phyloP scores from a whole-genome alignment of 2,797 vertebrate genomes.

The Centroberyx gerrardi region DNA sequence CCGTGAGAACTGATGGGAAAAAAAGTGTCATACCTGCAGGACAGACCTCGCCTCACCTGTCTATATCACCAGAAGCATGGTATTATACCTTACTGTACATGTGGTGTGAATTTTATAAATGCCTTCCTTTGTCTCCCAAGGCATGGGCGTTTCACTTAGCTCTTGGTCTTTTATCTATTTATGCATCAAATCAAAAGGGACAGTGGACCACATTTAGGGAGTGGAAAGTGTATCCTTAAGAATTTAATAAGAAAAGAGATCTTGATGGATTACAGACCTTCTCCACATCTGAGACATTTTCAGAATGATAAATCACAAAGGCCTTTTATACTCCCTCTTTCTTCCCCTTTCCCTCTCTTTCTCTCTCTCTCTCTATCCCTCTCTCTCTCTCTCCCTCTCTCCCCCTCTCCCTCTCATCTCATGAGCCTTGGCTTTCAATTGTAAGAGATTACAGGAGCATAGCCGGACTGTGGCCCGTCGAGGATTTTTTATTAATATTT shows the following conservation, averaged over 20 bases:
- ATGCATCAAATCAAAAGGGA: constrained; percentile 87
- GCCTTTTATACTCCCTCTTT: constrained; percentile 75
- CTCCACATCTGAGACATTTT: constrained; percentile 87
- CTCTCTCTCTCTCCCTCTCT: constrained; percentile 51
- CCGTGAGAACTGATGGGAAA: too few species aligned
- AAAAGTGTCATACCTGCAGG: background rate
- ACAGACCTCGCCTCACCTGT: background rate
- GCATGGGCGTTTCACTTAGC: constrained; percentile 74
- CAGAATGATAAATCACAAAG: constrained; percentile 89
- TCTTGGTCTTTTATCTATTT: constrained; percentile 84
- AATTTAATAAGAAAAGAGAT: constrained; percentile 91
- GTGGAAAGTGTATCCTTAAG: constrained; percentile 87
- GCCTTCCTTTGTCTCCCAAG: constrained; percentile 62
- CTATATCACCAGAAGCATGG: background rate
- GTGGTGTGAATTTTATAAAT: constrained; percentile 63
- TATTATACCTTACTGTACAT: constrained; percentile 37
- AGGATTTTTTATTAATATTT: constrained; percentile 89
- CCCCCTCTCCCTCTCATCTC: constrained; percentile 73
- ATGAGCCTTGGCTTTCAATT: constrained; percentile 87
- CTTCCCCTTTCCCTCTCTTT: constrained; percentile 55
- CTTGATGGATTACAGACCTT: constrained; percentile 89
- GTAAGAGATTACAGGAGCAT: constrained; percentile 86
- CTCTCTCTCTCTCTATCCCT: constrained; percentile 48
- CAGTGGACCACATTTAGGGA: constrained; percentile 83
- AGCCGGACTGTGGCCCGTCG: constrained; percentile 80